Conservation (phyloP, 2,888 invertebrate genomes). For the Parasteatoda lunata region DNA sequence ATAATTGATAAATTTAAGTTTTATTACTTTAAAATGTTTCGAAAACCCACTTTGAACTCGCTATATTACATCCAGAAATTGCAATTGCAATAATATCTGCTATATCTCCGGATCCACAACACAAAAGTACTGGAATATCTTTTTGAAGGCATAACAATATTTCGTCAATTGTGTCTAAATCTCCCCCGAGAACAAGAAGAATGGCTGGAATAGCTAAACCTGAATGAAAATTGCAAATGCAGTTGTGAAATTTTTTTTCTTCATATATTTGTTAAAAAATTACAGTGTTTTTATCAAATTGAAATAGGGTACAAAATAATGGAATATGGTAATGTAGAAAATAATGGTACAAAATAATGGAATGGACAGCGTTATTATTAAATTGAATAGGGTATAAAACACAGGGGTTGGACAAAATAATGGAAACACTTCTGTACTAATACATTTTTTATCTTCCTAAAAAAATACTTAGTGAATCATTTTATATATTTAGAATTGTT, state of each 20-base stretch:
- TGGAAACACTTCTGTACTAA: too few species aligned
- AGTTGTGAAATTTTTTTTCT: background rate
- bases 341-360: too few species aligned
- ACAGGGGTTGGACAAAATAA: too few species aligned
- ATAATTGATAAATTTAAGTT: too few species aligned
- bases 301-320: background rate
- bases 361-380: background rate
- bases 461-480: too few species aligned
- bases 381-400: background rate
- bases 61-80: conserved; percentile 38
- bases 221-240: background rate
- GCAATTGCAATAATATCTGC: conserved; percentile 74
- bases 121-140: conserved; percentile 75
- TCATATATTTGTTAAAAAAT: background rate
- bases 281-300: background rate
- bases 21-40: too few species aligned
- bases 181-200: conserved; percentile 75
- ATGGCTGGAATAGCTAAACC: conserved; percentile 75
- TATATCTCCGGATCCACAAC: conserved; percentile 75
- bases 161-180: conserved; percentile 74
- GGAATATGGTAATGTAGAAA: too few species aligned
- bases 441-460: too few species aligned
- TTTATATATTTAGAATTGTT: too few species aligned
- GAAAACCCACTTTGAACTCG: conserved; percentile 38
- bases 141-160: conserved; percentile 73